Evolutionary conservation across 1,140 invertebrate species (phyloP), one percentile per base, ranked within the genome.

Genomic region (Drosophila obscura): DNA sequence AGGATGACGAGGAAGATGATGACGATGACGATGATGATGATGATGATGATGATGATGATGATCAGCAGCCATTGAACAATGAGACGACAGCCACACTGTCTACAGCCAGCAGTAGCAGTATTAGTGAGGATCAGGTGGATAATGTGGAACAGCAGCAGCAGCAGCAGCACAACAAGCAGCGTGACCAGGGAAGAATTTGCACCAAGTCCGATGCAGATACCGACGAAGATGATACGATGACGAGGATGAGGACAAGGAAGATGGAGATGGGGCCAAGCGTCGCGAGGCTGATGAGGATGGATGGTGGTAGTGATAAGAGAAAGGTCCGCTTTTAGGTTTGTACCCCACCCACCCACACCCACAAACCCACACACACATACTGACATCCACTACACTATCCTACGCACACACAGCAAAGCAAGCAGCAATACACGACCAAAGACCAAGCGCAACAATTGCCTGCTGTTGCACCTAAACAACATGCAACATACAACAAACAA

Each of bases 311-410:
- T 81, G 87, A 91, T 77, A 58, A 66, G 28, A 66, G 28, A 71
- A 88, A 78, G 83, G 89, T 91, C 83, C 82, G 56, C 90, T 92
- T 88, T 77, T 91, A 88, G 91, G 91, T 92, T 92, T 88, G 91
- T 92, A 92, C 74, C 72, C 76, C 73, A 80, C 76, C 71, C 58
- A 85, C 77, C 66, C 63, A 74, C 52, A 59, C 48, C 59, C 49
- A 66, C 49, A 72, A 9, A 39, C 22, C 2, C 22, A 24, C 6
- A 61, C 56, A 65, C 65, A 58, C 48, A 62, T 59, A 69, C 66
- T 45, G 67, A 64, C 59, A 74, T 65, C 51, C 68, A 71, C 60
- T 13, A 49, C 46, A 66, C 35, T n/a, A 16, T 16, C 5, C 22
- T 44, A 24, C 13, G 55, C 60, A 31, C 63, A 35, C 22, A 46